Conservation (phyloP, 2,797 vertebrate genomes). For the Pseudomugil tenellus region DNA sequence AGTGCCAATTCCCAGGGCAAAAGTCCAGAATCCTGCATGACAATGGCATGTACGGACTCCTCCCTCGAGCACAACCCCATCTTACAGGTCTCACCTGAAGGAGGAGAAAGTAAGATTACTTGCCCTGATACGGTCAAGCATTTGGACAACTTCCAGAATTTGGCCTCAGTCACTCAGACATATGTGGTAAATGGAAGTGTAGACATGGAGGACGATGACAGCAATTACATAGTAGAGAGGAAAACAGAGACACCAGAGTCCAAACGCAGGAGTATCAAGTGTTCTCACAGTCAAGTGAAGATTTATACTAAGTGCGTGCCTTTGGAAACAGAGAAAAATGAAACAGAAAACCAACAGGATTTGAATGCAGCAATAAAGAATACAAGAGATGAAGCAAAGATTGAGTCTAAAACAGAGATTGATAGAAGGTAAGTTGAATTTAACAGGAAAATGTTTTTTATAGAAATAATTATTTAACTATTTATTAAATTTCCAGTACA, state of each 20-base stretch:
- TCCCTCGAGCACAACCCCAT: conserved; percentile 47
- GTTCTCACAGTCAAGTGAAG: conserved; percentile 78
- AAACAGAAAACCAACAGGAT: conserved; percentile 12
- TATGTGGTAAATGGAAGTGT: conserved; percentile 17
- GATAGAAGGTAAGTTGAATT: conserved; percentile 57
- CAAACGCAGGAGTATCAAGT: conserved; percentile 80
- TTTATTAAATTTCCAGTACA: not conserved
- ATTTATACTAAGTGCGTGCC: conserved; percentile 73
- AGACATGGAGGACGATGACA: conserved; percentile 66
- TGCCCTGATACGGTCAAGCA: conserved; percentile 27
- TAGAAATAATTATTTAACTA: conserved; percentile 14
- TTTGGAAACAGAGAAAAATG: conserved; percentile 46
- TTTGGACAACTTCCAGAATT: conserved; percentile 35
- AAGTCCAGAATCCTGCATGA: conserved; percentile 47
- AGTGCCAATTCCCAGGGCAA: conserved; percentile 34
- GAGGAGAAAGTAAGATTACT: conserved; percentile 42
- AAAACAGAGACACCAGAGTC: conserved; percentile 79
- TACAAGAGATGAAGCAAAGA: conserved; percentile 34
- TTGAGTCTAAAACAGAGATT: conserved; percentile 29
- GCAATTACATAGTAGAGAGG: conserved; percentile 68
- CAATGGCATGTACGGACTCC: conserved; percentile 47
- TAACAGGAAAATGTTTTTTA: not conserved
- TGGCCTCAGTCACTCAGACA: conserved; percentile 16
- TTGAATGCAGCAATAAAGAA: conserved; percentile 7
- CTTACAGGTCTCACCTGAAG: conserved; percentile 59